Evolutionary conservation across 2,888 invertebrate species (phyloP).

Genomic region (Amblyjoppa proteus): DNA sequence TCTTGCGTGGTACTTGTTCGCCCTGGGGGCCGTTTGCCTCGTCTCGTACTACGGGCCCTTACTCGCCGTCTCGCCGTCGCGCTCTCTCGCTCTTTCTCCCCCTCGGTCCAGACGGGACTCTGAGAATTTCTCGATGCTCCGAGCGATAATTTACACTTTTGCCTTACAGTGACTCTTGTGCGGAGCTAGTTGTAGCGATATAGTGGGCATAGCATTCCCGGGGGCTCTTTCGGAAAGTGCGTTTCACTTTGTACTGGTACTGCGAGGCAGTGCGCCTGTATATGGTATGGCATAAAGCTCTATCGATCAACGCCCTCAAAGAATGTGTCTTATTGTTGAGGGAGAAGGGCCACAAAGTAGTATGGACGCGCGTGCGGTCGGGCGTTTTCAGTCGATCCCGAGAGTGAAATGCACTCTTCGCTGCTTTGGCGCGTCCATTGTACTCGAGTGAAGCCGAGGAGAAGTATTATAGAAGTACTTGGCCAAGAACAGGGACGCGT

Average conservation of each 20-base stretch:
- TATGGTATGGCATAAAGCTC: conserved; percentile 32
- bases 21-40: conserved; percentile 60
- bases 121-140: conserved; percentile 76
- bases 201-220: conserved; percentile 29
- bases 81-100: conserved; percentile 13
- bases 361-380: conserved; percentile 42
- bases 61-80: conserved; percentile 51
- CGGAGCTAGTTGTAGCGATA: conserved; percentile 48
- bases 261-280: background rate
- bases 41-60: conserved; percentile 55
- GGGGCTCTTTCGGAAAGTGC: conserved; percentile 54
- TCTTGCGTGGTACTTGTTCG: conserved; percentile 57
- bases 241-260: conserved; percentile 48
- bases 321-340: conserved; percentile 66
- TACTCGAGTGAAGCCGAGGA: conserved; percentile 37
- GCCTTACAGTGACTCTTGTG: conserved; percentile 63
- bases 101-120: conserved; percentile 69
- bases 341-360: conserved; percentile 54
- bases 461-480: conserved; percentile 59
- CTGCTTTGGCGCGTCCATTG: conserved; percentile 50
- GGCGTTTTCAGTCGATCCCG: conserved; percentile 60
- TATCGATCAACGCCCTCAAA: conserved; percentile 67
- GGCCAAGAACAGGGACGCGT: background rate
- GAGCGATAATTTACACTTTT: conserved; percentile 73
- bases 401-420: conserved; percentile 65